Evolutionary conservation across 1,140 invertebrate genomes (phyloP).

Genomic region (Ips nitidus): DNA sequence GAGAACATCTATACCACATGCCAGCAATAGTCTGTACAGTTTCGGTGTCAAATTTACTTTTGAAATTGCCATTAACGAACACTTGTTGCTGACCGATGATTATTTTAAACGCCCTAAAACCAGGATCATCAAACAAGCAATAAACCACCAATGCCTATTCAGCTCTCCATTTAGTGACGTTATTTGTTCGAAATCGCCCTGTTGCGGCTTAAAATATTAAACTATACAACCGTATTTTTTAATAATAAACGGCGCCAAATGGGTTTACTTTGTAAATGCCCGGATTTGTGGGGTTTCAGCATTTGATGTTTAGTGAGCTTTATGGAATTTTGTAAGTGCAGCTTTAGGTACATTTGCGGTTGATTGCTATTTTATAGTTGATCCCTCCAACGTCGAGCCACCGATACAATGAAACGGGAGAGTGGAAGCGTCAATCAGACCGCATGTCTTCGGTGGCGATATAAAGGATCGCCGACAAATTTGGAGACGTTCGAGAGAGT

Average conservation of each 20-base stretch:
- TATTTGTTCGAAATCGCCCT: not conserved
- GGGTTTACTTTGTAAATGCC: conserved; percentile 12
- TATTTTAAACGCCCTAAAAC: too few species aligned
- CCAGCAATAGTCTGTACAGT: too few species aligned
- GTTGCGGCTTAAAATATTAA: conserved; percentile 13
- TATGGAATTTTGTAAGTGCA: conserved; percentile 6
- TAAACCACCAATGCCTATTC: too few species aligned
- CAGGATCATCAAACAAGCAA: too few species aligned
- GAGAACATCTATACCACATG: too few species aligned
- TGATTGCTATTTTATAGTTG: not conserved
- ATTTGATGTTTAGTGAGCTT: conserved; percentile 7
- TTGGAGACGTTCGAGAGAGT: conserved; percentile 44
- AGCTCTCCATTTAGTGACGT: conserved; percentile 2
- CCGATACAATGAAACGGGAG: not conserved
- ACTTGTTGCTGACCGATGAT: too few species aligned
- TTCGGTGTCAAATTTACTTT: too few species aligned
- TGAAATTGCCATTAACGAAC: too few species aligned
- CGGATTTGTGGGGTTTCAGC: not conserved
- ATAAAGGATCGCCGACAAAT: conserved; percentile 43
- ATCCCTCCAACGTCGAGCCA: not conserved
- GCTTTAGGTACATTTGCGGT: not conserved
- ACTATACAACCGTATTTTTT: conserved; percentile 9
- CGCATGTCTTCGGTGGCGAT: conserved; percentile 29
- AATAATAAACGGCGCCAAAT: conserved; percentile 11
- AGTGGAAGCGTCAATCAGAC: conserved; percentile 29